phyloP scores from a whole-genome alignment of 1,140 invertebrate species.

The Pseudomyrmex flavicornis region DNA sequence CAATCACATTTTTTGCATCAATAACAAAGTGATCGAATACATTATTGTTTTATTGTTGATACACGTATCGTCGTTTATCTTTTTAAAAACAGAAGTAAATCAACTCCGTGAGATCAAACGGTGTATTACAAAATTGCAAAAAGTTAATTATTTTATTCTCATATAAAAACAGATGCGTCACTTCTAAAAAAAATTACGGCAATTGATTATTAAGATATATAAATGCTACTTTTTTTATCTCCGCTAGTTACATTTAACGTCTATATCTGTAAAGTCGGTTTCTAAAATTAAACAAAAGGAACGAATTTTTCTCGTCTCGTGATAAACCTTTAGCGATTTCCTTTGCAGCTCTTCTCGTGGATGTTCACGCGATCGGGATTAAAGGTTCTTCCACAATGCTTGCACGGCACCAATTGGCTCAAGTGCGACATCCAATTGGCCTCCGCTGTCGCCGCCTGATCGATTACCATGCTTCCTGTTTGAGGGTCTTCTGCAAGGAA shows the following conservation, averaged over 20 bases:
- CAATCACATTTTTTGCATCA: no score
- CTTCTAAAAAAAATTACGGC: constrained; percentile 17
- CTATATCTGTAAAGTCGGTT: background rate
- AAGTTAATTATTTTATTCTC: background rate
- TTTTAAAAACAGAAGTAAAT: background rate
- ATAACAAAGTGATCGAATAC: no score
- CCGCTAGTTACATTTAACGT: background rate
- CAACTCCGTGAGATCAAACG: background rate
- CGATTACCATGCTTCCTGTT: constrained; percentile 42
- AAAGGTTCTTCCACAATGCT: constrained; percentile 89
- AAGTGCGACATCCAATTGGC: constrained; percentile 87
- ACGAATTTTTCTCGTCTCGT: no score
- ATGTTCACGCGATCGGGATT: constrained; percentile 89
- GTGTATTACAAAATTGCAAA: constrained; percentile 1
- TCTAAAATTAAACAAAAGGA: background rate
- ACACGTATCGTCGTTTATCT: no score
- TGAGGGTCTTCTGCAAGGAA: constrained; percentile 58
- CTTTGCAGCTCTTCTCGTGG: constrained; percentile 89
- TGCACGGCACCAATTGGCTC: constrained; percentile 88
- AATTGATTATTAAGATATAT: constrained; percentile 16
- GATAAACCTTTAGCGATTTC: constrained; percentile 61
- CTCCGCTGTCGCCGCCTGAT: constrained; percentile 80
- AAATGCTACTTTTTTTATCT: background rate
- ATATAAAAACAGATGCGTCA: constrained; percentile 25
- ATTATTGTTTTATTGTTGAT: no score